phyloP scores from a whole-genome alignment of 2,113 vertebrate species.

The Pterophyllum scalare region DNA sequence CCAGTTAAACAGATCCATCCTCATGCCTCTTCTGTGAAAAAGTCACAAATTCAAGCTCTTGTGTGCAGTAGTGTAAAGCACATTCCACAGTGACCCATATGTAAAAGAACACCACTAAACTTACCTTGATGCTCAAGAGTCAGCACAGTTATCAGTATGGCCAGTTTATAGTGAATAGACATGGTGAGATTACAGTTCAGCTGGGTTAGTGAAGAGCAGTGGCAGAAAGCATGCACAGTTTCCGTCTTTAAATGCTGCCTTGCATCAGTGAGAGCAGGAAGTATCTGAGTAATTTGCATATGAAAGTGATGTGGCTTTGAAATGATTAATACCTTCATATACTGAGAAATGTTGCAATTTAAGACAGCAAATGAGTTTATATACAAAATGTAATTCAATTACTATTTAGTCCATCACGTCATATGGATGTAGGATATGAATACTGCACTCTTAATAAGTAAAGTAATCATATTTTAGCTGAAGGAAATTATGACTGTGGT shows the following conservation, averaged over 20 bases:
- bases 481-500: neutral
- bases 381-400: neutral
- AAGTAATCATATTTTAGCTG: neutral
- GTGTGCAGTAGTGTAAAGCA: neutral
- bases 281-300: neutral
- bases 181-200: constrained; percentile 35
- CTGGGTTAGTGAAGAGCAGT: constrained; percentile 2
- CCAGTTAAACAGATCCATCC: too few species aligned
- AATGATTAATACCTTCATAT: neutral
- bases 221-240: neutral
- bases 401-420: neutral
- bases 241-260: neutral
- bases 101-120: neutral
- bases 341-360: neutral
- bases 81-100: neutral
- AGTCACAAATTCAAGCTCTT: too few species aligned
- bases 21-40: too few species aligned
- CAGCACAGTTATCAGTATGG: constrained; percentile 20
- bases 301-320: neutral
- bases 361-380: neutral
- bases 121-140: constrained; percentile 58
- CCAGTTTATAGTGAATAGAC: constrained; percentile 8
- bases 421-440: neutral
- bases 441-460: neutral
- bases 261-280: neutral